A percentile compares a stretch with the other conserved stretches of the same genome.
Evolutionary conservation across 2,888 invertebrate genomes (phyloP).

Genomic region (Andrena chrysosceles): DNA sequence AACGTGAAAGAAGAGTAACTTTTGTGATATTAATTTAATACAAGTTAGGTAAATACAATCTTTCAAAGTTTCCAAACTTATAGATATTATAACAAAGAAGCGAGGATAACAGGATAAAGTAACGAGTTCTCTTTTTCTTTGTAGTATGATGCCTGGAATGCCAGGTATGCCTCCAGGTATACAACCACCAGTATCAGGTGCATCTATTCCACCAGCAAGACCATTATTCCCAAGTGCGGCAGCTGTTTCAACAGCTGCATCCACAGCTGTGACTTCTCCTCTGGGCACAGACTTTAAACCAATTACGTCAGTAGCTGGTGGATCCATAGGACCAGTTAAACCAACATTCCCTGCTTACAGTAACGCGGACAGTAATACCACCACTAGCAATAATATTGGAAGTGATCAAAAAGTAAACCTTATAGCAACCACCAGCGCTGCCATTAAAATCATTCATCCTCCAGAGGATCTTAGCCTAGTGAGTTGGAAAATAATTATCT

Average conservation of each 20-base stretch:
- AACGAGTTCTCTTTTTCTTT: conserved; percentile 51
- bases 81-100: background rate
- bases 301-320: conserved; percentile 84
- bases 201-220: conserved; percentile 86
- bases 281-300: conserved; percentile 88
- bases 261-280: conserved; percentile 85
- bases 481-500: conserved; percentile 62
- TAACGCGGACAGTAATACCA: conserved; percentile 81
- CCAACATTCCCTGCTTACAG: conserved; percentile 92
- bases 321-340: conserved; percentile 86
- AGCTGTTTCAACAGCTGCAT: conserved; percentile 86
- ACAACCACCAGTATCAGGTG: conserved; percentile 80
- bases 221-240: conserved; percentile 94
- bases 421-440: conserved; percentile 92
- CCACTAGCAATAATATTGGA: conserved; percentile 85
- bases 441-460: conserved; percentile 96
- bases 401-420: conserved; percentile 86
- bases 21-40: conserved; percentile 59
- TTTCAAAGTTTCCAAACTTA: conserved; percentile 34
- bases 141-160: conserved; percentile 86
- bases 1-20: conserved; percentile 58
- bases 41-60: conserved; percentile 61
- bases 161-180: conserved; percentile 85
- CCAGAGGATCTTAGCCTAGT: conserved; percentile 95
- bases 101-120: conserved; percentile 11